phyloP scores from a whole-genome alignment of 2,113 vertebrate species.

The Melanerpes aurifrons region DNA sequence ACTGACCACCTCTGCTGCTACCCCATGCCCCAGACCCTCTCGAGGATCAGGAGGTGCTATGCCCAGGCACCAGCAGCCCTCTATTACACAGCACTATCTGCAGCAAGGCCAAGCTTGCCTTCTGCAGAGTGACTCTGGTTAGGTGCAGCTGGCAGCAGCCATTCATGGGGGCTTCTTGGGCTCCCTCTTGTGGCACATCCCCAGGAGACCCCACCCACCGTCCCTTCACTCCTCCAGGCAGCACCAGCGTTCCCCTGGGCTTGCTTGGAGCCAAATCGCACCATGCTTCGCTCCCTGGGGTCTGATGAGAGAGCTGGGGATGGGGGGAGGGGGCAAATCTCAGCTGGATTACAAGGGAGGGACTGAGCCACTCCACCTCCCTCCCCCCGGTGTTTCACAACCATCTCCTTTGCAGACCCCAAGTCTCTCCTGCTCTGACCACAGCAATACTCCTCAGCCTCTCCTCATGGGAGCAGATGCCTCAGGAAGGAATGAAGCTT shows the following conservation, averaged over 20 bases:
- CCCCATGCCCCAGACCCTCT: rapidly evolving
- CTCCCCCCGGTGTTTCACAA: neutral
- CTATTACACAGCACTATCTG: neutral
- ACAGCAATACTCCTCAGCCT: neutral
- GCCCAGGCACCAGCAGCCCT: neutral
- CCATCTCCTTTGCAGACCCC: rapidly evolving
- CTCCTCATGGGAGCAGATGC: neutral
- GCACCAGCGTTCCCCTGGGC: rapidly evolving
- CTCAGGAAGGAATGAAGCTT: neutral
- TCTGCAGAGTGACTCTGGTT: neutral
- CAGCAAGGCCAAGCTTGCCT: neutral
- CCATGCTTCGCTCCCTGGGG: neutral
- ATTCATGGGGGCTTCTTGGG: neutral
- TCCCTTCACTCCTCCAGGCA: neutral
- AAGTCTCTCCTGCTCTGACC: neutral
- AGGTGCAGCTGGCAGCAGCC: rapidly evolving
- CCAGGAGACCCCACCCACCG: neutral
- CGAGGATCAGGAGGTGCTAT: neutral
- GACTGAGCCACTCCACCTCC: neutral
- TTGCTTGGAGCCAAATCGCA: neutral
- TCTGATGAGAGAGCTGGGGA: neutral
- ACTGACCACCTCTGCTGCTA: neutral
- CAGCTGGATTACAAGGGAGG: neutral
- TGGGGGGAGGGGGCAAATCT: neutral
- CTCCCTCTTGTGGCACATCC: constrained; percentile 52